These are phyloP conservation scores for Zapus hudsonius DNA, from an alignment of 2,113 vertebrate genomes.

Conservation along the genomic window DNA sequence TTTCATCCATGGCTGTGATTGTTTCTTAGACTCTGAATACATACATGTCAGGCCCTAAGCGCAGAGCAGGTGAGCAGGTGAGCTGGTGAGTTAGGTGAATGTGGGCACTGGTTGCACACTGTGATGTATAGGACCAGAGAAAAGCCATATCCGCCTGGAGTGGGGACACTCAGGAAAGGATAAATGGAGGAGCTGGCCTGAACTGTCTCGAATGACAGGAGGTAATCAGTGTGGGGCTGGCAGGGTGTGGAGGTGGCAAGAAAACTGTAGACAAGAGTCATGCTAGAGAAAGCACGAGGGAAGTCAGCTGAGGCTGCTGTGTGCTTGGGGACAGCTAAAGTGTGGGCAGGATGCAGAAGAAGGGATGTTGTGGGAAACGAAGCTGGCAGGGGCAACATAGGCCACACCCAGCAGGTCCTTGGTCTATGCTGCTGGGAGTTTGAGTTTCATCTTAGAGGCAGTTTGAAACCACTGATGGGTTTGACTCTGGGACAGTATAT, in stretches of 20 bases:
- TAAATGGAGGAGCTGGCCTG: not conserved
- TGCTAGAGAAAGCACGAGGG: not conserved
- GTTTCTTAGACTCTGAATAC: not conserved
- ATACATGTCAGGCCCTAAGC: not conserved
- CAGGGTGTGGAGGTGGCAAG: not conserved
- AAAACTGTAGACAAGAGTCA: not conserved
- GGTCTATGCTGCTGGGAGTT: not conserved
- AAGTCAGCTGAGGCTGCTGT: not conserved
- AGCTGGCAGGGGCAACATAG: not conserved
- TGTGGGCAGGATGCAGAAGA: not conserved
- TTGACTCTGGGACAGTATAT: not conserved
- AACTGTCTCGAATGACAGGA: conserved; percentile 12
- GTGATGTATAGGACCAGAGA: not conserved
- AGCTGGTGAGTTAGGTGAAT: not conserved
- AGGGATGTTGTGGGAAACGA: not conserved
- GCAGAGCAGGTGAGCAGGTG: not conserved
- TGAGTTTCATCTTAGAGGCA: conserved; percentile 3
- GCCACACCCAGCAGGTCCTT: not conserved
- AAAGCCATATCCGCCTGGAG: not conserved
- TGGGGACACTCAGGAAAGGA: not conserved
- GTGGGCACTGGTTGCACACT: not conserved
- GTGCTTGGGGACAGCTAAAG: not conserved
- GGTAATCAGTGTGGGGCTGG: conserved; percentile 13
- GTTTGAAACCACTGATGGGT: not conserved
- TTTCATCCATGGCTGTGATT: not conserved